Evolutionary conservation across 2,888 invertebrate genomes (phyloP), one percentile per base, ranked within the genome.

Genomic region (Hirtodrosophila histrioides): DNA sequence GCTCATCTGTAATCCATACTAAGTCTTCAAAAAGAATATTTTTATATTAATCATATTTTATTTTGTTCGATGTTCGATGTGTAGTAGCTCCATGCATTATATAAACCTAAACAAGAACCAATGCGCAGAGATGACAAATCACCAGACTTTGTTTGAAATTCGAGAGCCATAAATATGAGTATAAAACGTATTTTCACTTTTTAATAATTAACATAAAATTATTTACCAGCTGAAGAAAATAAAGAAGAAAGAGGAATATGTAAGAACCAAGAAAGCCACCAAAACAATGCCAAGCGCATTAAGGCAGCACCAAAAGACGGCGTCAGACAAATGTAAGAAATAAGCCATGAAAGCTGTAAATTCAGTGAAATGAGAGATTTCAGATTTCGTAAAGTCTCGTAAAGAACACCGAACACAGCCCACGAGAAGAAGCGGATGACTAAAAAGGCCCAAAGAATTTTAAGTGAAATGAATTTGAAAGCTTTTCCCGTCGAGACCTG

Each of bases 191-290:
- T 86, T 85, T 88, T 88, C 84, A 84, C 84, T 84, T 84, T 84
- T 84, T 88, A 84, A 88, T 84, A 84, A 88, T 88, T 88, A 84
- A 75, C 88, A 84, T 86, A 84, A 84, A 72, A 77, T 77, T 84
- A 85, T 87, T 78, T 81, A 81, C 64, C 73, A 70, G 70, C 69
- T 55, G 60, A 31, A 41, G 61, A 60, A 78, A 69, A 67, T 71
- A 68, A 71, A 65, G 57, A 72, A 41, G 63, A 64, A 54, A 53
- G 55, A 46, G 65, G 51, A 67, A 81, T 66, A 69, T 69, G 61
- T 56, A 71, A 73, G 73, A 75, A 86, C 61, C 49, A 63, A 56
- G 5, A 36, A 50, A 39, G 41, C 41, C 62, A 49, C 17, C 45
- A 72, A 79, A 86, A 75, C 73, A 71, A 84, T 72, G 74, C 69